phyloP scores from a whole-genome alignment of 2,888 invertebrate genomes.

The Ephialtes manifestator region DNA sequence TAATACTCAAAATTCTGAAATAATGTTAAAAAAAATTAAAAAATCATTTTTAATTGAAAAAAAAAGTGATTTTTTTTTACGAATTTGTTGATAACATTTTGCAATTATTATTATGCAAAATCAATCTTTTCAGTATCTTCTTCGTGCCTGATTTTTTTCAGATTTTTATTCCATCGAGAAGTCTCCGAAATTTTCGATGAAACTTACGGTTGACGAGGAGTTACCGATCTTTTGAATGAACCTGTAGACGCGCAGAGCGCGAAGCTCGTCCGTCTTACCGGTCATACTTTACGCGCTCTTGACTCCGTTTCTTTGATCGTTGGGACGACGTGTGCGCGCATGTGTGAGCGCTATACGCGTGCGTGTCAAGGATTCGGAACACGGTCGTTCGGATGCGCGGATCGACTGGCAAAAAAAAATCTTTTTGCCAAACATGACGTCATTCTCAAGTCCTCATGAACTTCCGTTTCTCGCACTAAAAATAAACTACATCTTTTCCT shows the following conservation, averaged over 20 bases:
- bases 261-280: constrained; percentile 44
- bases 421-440: constrained; percentile 52
- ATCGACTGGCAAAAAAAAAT: constrained; percentile 49
- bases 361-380: constrained; percentile 80
- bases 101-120: too few species aligned
- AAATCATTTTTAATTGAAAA: too few species aligned
- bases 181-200: too few species aligned
- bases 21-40: too few species aligned
- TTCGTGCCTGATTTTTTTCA: too few species aligned
- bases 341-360: constrained; percentile 42
- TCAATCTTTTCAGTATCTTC: too few species aligned
- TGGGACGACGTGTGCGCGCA: constrained; percentile 40
- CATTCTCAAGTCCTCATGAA: constrained; percentile 10
- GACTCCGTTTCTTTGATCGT: constrained; percentile 75
- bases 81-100: too few species aligned
- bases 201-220: background rate
- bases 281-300: constrained; percentile 73
- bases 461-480: constrained; percentile 36
- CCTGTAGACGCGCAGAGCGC: constrained; percentile 35
- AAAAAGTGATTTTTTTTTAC: too few species aligned
- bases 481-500: background rate
- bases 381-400: constrained; percentile 70
- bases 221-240: constrained; percentile 27
- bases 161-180: too few species aligned
- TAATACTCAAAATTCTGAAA: too few species aligned